Evolutionary conservation across 2,797 vertebrate genomes (phyloP).

Genomic region (Acipenser ruthenus): DNA sequence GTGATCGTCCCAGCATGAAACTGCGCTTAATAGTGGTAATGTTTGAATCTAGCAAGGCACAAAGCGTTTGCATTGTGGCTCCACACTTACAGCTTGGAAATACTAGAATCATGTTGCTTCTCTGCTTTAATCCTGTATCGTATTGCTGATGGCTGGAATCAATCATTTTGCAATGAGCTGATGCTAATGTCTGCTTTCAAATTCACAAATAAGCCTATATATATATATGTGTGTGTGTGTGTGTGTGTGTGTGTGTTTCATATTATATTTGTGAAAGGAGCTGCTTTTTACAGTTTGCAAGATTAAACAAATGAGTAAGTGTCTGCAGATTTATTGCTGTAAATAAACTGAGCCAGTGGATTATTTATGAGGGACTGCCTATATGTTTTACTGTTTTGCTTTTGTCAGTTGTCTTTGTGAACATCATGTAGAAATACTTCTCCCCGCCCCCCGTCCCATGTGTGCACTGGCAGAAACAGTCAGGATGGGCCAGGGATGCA

Average conservation of each 20-base stretch:
- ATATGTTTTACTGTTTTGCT: slow-evolving; percentile 44
- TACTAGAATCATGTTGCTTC: slow-evolving; percentile 40
- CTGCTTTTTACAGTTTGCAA: slow-evolving; percentile 46
- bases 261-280: not conserved
- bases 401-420: slow-evolving; percentile 43
- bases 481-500: slow-evolving; percentile 40
- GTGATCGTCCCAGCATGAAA: slow-evolving; percentile 32
- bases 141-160: slow-evolving; percentile 54
- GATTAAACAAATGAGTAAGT: slow-evolving; percentile 31
- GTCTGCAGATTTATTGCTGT: slow-evolving; percentile 29
- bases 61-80: slow-evolving; percentile 23
- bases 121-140: slow-evolving; percentile 43
- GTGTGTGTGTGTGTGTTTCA: too few relatives aligned
- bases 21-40: slow-evolving; percentile 30
- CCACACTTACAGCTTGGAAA: slow-evolving; percentile 46
- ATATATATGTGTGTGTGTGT: too few relatives aligned
- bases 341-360: slow-evolving; percentile 33
- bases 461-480: slow-evolving; percentile 41
- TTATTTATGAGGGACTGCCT: slow-evolving; percentile 50
- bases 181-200: slow-evolving; percentile 39
- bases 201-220: slow-evolving; percentile 40
- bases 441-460: slow-evolving; percentile 45
- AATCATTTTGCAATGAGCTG: slow-evolving; percentile 57
- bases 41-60: slow-evolving; percentile 15
- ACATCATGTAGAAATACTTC: slow-evolving; percentile 65